Conservation (phyloP, 2,797 vertebrate genomes). For the Harpagifer antarcticus region DNA sequence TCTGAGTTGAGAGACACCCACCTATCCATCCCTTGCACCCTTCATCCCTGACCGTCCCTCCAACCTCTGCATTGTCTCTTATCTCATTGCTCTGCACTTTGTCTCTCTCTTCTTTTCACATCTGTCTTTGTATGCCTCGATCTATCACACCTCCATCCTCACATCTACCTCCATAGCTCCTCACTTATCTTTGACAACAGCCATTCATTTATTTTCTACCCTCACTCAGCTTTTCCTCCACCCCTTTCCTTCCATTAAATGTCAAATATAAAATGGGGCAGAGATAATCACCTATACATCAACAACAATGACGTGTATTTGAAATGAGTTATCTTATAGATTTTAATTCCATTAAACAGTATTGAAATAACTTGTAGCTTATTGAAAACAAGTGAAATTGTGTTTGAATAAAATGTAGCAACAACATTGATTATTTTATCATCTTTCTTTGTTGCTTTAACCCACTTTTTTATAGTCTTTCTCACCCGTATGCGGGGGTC, state of each 20-base stretch:
- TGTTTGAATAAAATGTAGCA: background rate
- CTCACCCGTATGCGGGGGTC: background rate
- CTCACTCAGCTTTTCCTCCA: constrained; percentile 9
- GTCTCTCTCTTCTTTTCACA: constrained; percentile 27
- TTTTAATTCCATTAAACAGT: background rate
- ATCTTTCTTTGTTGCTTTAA: background rate
- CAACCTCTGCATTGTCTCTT: constrained; percentile 47
- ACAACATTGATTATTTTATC: background rate
- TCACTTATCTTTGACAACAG: constrained; percentile 38
- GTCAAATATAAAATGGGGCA: background rate
- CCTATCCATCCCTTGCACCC: constrained; percentile 39
- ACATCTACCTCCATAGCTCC: constrained; percentile 27
- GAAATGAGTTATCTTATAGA: background rate
- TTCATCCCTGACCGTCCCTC: constrained; percentile 51
- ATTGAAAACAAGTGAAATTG: background rate
- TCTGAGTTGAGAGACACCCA: constrained; percentile 52
- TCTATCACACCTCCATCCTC: constrained; percentile 61
- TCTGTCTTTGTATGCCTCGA: constrained; percentile 52
- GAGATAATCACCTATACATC: background rate
- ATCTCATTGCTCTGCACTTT: constrained; percentile 48
- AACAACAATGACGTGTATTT: background rate
- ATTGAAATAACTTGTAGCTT: background rate
- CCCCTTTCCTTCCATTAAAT: constrained; percentile 19
- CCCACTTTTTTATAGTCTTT: constrained; percentile 9
- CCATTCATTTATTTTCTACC: constrained; percentile 30